Evolutionary conservation across 2,113 vertebrate genomes (phyloP).

Genomic region (Dascyllus trimaculatus): DNA sequence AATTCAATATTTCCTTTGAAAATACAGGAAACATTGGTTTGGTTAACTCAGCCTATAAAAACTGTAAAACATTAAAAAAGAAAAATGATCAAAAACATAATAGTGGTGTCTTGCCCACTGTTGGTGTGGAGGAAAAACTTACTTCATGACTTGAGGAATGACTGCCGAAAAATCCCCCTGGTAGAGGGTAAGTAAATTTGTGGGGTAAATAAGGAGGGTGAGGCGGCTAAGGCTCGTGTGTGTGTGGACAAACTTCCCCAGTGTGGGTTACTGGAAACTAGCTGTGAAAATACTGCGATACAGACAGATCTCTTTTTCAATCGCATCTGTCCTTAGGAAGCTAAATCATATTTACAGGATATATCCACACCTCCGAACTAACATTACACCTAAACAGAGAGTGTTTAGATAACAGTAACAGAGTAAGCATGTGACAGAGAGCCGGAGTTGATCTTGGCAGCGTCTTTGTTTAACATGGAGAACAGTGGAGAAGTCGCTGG

Average conservation of each 20-base stretch:
- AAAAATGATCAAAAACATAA: constrained; percentile 37
- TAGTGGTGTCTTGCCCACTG: constrained; percentile 23
- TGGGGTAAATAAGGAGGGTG: constrained; percentile 42
- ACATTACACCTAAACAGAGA: not conserved
- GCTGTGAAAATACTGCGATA: constrained; percentile 26
- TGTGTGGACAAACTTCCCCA: constrained; percentile 33
- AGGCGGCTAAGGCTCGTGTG: constrained; percentile 15
- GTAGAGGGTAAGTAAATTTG: constrained; percentile 37
- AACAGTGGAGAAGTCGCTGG: constrained; percentile 8
- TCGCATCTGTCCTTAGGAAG: constrained; percentile 16
- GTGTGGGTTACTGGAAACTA: constrained; percentile 44
- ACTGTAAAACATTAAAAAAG: constrained; percentile 30
- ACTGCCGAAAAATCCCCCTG: constrained; percentile 34
- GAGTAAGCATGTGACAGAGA: constrained; percentile 47
- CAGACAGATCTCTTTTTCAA: constrained; percentile 24
- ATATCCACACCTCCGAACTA: constrained; percentile 9
- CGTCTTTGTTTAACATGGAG: constrained; percentile 61
- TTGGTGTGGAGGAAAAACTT: constrained; percentile 31
- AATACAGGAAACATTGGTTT: constrained; percentile 63
- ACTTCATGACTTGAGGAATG: constrained; percentile 38
- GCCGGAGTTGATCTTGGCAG: constrained; percentile 52
- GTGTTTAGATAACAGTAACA: constrained; percentile 41
- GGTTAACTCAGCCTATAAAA: constrained; percentile 61
- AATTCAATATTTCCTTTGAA: constrained; percentile 73
- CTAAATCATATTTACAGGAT: constrained; percentile 42